Evolutionary conservation across 1,140 invertebrate genomes (phyloP), one percentile per base, ranked within the genome.

Genomic region (Drosophila saltans): DNA sequence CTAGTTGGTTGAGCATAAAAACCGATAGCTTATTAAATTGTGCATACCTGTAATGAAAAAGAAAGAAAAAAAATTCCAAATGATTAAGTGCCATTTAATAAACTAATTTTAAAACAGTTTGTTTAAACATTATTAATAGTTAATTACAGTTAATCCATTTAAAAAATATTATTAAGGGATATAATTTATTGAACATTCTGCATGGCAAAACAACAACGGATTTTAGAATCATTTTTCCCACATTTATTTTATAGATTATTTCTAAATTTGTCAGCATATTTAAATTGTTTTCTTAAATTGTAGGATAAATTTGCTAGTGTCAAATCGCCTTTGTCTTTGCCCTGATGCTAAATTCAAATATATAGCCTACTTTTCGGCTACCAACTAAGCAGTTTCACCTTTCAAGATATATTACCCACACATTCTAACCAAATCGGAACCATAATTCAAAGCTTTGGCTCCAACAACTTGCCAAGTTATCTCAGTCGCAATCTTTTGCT

Each of bases 401-500:
- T 76, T 60, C 39, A 45, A 76, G 58, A 75, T 33, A 60, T 52
- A 52, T 52, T 24, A 24, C 71, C 33, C 30, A 67, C 24, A 68
- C 57, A 66, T 36, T 16, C 52, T 33, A 28, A 40, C 24, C 45
- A 30, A 11, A 45, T 16, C 43, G 40, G 24, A n/a, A 21, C 75
- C 69, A 78, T 78, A 78, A 78, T 57, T 78, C 68, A 78, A 66
- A 48, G 74, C 60, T 77, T 77, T 62, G 69, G 60, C 58, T 52
- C 66, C 43, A 66, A 60, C 69, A 57, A 65, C 66, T 72, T 72
- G 75, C 75, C 75, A 78, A 78, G 48, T 72, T 78, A 78, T 78
- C 75, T 78, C 40, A 62, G 24, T 41, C 10, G n/a, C 67, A 56
- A 75, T 78, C 48, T 77, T 66, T 16, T 48, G 11, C 60, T 64